phyloP scores from a whole-genome alignment of 2,113 vertebrate genomes.

The Stigmatopora nigra region DNA sequence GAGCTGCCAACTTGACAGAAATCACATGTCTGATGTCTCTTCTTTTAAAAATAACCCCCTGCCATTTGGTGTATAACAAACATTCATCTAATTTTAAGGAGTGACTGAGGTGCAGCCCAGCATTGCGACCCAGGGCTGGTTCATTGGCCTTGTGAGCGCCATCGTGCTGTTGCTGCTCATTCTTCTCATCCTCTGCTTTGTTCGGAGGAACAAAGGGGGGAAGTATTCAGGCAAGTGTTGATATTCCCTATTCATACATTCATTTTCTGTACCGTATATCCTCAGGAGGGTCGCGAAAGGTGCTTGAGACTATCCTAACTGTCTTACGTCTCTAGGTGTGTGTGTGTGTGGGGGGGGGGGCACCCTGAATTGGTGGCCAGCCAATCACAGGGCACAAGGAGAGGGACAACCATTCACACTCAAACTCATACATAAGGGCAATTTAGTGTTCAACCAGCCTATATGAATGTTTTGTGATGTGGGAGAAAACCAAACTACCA shows the following conservation, averaged over 20 bases:
- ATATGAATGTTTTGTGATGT: too few species aligned
- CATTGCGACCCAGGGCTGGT: conserved; percentile 82
- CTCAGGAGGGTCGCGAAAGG: too few species aligned
- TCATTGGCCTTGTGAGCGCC: conserved; percentile 81
- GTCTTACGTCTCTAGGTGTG: too few species aligned
- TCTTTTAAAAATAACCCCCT: conserved; percentile 9
- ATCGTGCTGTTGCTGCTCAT: conserved; percentile 75
- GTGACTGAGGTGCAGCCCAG: conserved; percentile 50
- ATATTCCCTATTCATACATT: neutral
- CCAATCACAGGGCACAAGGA: too few species aligned
- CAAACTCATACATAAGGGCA: too few species aligned
- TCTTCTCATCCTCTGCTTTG: conserved; percentile 82
- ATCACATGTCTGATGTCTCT: conserved; percentile 15
- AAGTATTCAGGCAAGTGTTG: conserved; percentile 82
- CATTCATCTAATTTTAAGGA: conserved; percentile 23
- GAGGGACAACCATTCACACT: too few species aligned
- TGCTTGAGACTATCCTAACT: too few species aligned
- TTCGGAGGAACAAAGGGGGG: conserved; percentile 86
- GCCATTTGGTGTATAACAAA: neutral
- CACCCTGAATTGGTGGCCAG: too few species aligned
- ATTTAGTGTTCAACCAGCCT: too few species aligned
- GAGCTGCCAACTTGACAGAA: conserved; percentile 27
- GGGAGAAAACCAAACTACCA: too few species aligned
- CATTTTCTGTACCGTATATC: too few species aligned
- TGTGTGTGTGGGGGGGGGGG: too few species aligned